Evolutionary conservation across 2,888 invertebrate species (phyloP), one percentile per base, ranked within the genome.

Genomic region (Hypomecis atomaria): DNA sequence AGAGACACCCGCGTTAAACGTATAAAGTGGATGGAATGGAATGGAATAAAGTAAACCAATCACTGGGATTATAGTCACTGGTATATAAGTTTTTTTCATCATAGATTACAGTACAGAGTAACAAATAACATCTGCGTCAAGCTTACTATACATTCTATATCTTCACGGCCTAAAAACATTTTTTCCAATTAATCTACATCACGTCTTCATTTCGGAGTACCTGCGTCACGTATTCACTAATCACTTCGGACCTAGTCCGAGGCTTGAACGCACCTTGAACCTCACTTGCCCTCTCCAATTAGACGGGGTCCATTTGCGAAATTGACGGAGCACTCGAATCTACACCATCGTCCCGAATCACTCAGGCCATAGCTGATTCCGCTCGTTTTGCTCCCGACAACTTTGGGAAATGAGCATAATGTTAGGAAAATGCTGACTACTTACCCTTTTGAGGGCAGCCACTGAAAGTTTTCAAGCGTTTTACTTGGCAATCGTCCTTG

Each of bases 221-320:
- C 13, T 40, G 11, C 23, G 5, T 37, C 37, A 38, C 38, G 50
- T 11, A 0, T 1, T 10, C 13, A 10, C 40, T 33, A 6, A 50
- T 50, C 10, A 33, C 10, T 42, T 7, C 40, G 23, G 23, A 4
- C 33, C 43, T 36, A 5, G 38, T 53, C 45, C 47, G 37, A 55
- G 36, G 36, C 52, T 53, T n/a, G n/a, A 43, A 34, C 45, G 23
- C 53, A 58, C 54, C 58, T 61, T 49, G 40, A 57, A 40, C 61
- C 59, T 63, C 61, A 56, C 60, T 60, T 54, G 58, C 45, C 62
- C 71, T 64, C 72, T 69, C 69, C 74, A 73, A 73, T 73, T 73
- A 75, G 67, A 42, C 65, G 66, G 52, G 62, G 58, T 67, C 71
- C 70, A 72, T 74, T 73, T 75, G 70, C 66, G 71, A 73, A 74